These are phyloP conservation scores for Heterodera filipjevi DNA, from an alignment of 2,888 invertebrate genomes.

Conservation along the genomic window DNA sequence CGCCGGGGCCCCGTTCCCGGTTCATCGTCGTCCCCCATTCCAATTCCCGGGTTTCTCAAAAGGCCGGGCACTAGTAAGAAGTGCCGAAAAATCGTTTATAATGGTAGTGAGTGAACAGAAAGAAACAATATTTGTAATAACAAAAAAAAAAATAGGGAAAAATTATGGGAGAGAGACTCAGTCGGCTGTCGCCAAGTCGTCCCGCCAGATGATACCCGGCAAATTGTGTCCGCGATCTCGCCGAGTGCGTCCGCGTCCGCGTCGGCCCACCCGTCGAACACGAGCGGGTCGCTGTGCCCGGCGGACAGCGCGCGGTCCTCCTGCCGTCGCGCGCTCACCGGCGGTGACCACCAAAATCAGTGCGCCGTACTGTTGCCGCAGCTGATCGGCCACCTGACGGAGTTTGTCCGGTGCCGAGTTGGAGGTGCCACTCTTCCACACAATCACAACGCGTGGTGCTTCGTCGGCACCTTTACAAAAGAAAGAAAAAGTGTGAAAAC, in stretches of 20 bases:
- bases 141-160: too few relatives aligned
- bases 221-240: slow-evolving; percentile 57
- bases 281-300: slow-evolving; percentile 35
- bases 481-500: neutral
- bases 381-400: slow-evolving; percentile 40
- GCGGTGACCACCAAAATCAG: slow-evolving; percentile 59
- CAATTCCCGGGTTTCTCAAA: too few relatives aligned
- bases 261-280: slow-evolving; percentile 56
- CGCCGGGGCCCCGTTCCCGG: too few relatives aligned
- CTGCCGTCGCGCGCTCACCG: slow-evolving; percentile 43
- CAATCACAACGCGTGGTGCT: slow-evolving; percentile 55
- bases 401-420: slow-evolving; percentile 53
- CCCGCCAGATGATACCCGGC: slow-evolving; percentile 42
- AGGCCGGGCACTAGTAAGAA: too few relatives aligned
- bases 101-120: too few relatives aligned
- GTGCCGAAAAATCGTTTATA: too few relatives aligned
- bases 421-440: slow-evolving; percentile 61
- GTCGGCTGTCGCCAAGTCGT: too few relatives aligned
- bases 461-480: slow-evolving; percentile 24
- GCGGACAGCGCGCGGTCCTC: slow-evolving; percentile 37
- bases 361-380: slow-evolving; percentile 51
- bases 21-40: too few relatives aligned
- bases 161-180: neutral
- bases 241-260: slow-evolving; percentile 55
- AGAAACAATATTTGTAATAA: too few relatives aligned